These are phyloP conservation scores for Idaea dimidiata DNA, from an alignment of 2,888 invertebrate genomes.

Conservation along the genomic window DNA sequence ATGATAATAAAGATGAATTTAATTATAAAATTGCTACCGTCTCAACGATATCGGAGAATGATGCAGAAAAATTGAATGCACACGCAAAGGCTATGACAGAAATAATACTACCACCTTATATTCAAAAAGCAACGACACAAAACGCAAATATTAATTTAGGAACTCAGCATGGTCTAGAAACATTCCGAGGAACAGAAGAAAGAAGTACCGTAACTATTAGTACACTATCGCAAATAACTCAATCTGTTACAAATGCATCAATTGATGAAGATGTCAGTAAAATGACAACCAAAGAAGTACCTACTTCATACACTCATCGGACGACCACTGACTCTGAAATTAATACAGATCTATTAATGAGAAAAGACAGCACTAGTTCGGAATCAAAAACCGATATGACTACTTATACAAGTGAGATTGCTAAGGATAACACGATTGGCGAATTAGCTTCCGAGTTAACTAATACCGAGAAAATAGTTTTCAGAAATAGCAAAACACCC, in stretches of 20 bases:
- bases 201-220: background rate
- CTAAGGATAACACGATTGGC: background rate
- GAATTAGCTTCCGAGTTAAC: background rate
- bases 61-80: background rate
- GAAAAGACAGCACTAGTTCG: constrained; percentile 28
- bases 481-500: background rate
- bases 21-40: constrained; percentile 9
- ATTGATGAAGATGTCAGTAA: background rate
- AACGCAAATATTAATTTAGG: no score
- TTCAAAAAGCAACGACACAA: background rate
- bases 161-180: constrained; percentile 5
- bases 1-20: constrained; percentile 15
- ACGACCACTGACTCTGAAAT: background rate
- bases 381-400: background rate
- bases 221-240: background rate
- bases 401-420: background rate
- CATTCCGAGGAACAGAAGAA: constrained; percentile 6
- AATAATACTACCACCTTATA: background rate
- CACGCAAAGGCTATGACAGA: background rate
- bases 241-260: background rate
- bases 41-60: constrained; percentile 5
- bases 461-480: background rate
- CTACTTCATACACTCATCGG: background rate
- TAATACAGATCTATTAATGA: constrained; percentile 17
- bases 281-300: background rate